Conservation (phyloP, 1,140 invertebrate genomes). For the Aphaenogaster floridana region DNA sequence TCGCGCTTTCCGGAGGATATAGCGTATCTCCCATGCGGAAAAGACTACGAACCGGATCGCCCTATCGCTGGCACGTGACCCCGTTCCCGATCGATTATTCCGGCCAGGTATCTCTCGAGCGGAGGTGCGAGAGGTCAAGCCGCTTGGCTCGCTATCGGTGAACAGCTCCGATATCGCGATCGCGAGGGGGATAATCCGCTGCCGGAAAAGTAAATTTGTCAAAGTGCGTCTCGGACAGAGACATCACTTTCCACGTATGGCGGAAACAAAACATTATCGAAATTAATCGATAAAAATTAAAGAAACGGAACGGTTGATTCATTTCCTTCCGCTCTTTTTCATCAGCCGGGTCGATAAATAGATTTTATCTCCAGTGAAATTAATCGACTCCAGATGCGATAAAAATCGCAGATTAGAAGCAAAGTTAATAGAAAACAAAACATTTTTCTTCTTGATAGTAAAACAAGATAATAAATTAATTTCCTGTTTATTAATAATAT, state of each 20-base stretch:
- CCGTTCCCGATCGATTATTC: slow-evolving; percentile 67
- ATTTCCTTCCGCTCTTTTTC: slow-evolving; percentile 10
- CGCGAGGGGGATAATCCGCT: background rate
- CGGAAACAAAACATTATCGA: background rate
- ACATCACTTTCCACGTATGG: background rate
- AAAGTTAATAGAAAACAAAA: slow-evolving; percentile 3
- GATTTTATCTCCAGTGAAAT: slow-evolving; percentile 33
- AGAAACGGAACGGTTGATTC: background rate
- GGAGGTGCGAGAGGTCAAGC: slow-evolving; percentile 57
- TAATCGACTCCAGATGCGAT: slow-evolving; percentile 21
- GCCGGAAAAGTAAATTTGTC: slow-evolving; percentile 41
- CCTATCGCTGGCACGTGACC: slow-evolving; percentile 65
- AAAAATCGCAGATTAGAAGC: background rate
- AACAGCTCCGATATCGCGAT: slow-evolving; percentile 43
- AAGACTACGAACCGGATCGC: slow-evolving; percentile 64
- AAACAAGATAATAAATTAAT: slow-evolving; percentile 18
- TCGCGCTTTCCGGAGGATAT: slow-evolving; percentile 63
- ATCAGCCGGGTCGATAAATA: background rate
- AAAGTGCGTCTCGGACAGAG: background rate
- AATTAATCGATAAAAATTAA: slow-evolving; percentile 44
- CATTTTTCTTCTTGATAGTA: background rate
- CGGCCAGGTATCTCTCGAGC: slow-evolving; percentile 50
- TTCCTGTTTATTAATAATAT: background rate
- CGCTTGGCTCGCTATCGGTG: slow-evolving; percentile 7
- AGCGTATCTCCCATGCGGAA: slow-evolving; percentile 59